phyloP scores from a whole-genome alignment of 2,888 invertebrate species.

The Lycocerus yunnanus region DNA sequence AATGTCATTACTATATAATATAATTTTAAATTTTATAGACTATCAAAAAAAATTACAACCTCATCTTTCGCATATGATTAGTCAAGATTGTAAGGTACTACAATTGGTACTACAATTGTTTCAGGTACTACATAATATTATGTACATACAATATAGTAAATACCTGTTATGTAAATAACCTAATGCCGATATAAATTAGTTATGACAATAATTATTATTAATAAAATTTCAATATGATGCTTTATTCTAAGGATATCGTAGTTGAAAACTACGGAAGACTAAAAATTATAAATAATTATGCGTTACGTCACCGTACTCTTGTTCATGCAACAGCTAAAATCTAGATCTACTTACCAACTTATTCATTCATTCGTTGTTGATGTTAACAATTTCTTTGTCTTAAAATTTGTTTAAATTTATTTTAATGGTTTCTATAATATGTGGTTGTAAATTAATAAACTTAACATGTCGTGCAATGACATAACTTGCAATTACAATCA shows the following conservation, averaged over 20 bases:
- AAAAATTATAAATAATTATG: neutral
- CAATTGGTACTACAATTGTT: no score
- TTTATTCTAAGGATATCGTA: neutral
- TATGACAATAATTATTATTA: no score
- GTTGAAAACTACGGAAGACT: neutral
- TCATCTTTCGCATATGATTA: no score
- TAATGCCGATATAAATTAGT: no score
- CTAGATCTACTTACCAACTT: slow-evolving; percentile 4
- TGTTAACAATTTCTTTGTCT: neutral
- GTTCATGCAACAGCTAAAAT: neutral
- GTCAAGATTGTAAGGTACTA: no score
- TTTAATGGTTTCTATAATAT: neutral
- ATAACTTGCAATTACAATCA: neutral
- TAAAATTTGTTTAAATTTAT: neutral
- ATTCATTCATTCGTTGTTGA: neutral
- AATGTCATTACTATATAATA: no score
- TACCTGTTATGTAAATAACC: no score
- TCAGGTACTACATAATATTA: no score
- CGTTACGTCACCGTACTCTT: neutral
- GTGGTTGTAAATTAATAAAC: neutral
- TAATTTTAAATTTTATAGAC: no score
- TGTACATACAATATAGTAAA: no score
- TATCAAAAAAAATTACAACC: no score
- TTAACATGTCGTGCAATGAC: neutral
- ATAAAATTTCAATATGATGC: no score